Conservation (phyloP, 2,888 invertebrate genomes). For the Axea sp. region DNA sequence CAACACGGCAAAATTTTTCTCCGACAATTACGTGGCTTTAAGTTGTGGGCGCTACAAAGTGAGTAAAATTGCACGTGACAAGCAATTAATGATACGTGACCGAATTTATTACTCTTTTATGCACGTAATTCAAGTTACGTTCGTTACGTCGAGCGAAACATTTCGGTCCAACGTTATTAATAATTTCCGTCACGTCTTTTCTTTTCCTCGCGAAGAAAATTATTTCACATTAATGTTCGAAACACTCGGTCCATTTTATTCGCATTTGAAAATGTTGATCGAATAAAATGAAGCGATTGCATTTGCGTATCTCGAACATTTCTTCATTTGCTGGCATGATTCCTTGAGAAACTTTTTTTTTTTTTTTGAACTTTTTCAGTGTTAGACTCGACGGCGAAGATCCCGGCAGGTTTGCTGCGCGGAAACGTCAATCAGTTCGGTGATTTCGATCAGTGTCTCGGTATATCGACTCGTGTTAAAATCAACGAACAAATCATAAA, state of each 20-base stretch:
- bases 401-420: conserved; percentile 84
- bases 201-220: conserved; percentile 13
- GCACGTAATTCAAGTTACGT: conserved; percentile 44
- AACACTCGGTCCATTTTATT: too few relatives aligned
- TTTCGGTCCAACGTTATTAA: too few relatives aligned
- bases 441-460: conserved; percentile 86
- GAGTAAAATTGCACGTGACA: conserved; percentile 75
- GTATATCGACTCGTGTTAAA: conserved; percentile 81
- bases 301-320: too few relatives aligned
- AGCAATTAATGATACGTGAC: conserved; percentile 58
- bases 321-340: too few relatives aligned
- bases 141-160: conserved; percentile 19
- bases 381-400: conserved; percentile 87
- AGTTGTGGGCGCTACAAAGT: conserved; percentile 88
- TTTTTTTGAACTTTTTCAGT: conserved; percentile 79
- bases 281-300: too few relatives aligned
- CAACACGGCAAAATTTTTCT: conserved; percentile 86
- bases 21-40: conserved; percentile 84
- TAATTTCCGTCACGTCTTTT: conserved; percentile 43
- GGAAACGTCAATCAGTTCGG: conserved; percentile 87
- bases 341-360: too few relatives aligned
- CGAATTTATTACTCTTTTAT: conserved; percentile 56
- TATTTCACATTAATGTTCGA: conserved; percentile 10
- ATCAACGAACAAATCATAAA: conserved; percentile 83
- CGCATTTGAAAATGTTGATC: conserved; percentile 3